Percentiles rank a stretch among this genome's conserved stretches.
Conservation (phyloP, 2,113 vertebrate genomes). For the Petromus typicus region DNA sequence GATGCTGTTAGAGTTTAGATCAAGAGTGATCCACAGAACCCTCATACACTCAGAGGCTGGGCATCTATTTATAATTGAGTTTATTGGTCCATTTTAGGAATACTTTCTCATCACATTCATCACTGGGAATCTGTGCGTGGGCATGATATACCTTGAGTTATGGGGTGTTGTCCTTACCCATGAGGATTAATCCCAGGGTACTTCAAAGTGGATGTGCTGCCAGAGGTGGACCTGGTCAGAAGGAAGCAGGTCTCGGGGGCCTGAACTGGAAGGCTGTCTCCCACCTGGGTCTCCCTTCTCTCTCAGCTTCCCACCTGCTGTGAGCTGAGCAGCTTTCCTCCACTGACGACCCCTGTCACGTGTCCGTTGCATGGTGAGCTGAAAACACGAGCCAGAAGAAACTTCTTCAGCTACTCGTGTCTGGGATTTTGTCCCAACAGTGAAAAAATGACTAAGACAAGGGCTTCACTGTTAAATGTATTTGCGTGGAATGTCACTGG, state of each 20-base stretch:
- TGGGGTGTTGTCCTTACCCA: too few relatives aligned
- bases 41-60: background rate
- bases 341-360: background rate
- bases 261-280: background rate
- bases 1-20: background rate
- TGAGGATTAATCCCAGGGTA: background rate
- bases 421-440: background rate
- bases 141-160: too few relatives aligned
- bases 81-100: too few relatives aligned
- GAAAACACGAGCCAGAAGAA: background rate
- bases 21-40: background rate
- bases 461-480: background rate
- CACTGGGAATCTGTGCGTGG: too few relatives aligned
- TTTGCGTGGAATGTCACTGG: background rate
- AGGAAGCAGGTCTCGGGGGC: background rate
- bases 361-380: background rate
- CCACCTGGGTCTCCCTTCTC: background rate
- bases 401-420: background rate
- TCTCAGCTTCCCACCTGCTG: background rate
- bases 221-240: background rate
- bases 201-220: background rate
- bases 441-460: background rate
- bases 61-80: too few relatives aligned
- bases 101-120: too few relatives aligned
- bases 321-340: background rate